Evolutionary conservation across 2,888 invertebrate species (phyloP).

Genomic region (Elysia crispata): DNA sequence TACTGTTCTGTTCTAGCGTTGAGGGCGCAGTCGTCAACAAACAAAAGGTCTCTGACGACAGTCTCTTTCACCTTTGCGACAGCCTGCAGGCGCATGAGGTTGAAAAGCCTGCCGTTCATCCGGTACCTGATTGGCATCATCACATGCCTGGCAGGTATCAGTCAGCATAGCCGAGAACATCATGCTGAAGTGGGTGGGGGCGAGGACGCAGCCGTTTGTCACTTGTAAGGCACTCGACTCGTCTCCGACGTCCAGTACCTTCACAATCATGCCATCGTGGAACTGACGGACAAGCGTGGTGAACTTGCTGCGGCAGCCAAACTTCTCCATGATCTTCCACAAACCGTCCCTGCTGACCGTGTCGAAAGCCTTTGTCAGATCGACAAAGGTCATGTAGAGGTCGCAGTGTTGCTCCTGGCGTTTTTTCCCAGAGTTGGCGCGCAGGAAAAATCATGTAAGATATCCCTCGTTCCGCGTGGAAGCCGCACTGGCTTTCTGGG

Average conservation of each 20-base stretch:
- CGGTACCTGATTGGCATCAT: slow-evolving; percentile 17
- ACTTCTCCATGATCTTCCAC: slow-evolving; percentile 34
- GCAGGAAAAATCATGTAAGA: slow-evolving; percentile 37
- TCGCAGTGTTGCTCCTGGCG: slow-evolving; percentile 42
- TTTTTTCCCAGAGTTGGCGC: slow-evolving; percentile 50
- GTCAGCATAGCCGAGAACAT: slow-evolving; percentile 38
- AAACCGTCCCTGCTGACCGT: slow-evolving; percentile 41
- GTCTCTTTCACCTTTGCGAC: slow-evolving; percentile 15
- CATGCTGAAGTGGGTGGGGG: slow-evolving; percentile 37
- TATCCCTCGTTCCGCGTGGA: slow-evolving; percentile 5
- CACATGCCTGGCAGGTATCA: background rate
- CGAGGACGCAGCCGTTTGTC: slow-evolving; percentile 31
- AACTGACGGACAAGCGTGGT: slow-evolving; percentile 20
- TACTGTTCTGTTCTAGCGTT: slow-evolving; percentile 17
- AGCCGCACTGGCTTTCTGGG: slow-evolving; percentile 39
- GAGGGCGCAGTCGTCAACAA: slow-evolving; percentile 24
- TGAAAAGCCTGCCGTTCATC: slow-evolving; percentile 29
- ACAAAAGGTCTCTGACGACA: slow-evolving; percentile 2
- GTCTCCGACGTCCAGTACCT: background rate
- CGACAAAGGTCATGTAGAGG: slow-evolving; percentile 49
- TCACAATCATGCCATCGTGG: slow-evolving; percentile 31
- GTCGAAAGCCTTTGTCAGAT: slow-evolving; percentile 53
- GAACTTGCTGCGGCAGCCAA: slow-evolving; percentile 33
- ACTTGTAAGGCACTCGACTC: slow-evolving; percentile 14
- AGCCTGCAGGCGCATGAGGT: background rate